These are phyloP conservation scores for Umimayanthus kanabou DNA, from an alignment of 92 coral and sea anemone species.

Conservation along the genomic window DNA sequence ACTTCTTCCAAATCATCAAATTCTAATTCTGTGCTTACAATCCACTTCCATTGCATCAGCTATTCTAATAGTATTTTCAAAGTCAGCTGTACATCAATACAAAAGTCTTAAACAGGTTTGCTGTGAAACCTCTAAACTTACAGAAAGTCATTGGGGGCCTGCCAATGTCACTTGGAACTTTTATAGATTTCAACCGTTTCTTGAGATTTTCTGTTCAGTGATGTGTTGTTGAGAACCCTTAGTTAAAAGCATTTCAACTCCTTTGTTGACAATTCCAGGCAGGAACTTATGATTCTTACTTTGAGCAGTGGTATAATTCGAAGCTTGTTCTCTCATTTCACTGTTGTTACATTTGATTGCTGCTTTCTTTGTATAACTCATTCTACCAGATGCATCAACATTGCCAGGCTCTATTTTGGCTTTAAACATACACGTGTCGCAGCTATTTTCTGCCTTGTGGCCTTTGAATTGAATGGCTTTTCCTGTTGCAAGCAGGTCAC, in stretches of 20 bases:
- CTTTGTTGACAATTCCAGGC: too few relatives aligned
- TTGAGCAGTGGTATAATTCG: too few relatives aligned
- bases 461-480: slow-evolving; percentile 39
- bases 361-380: slow-evolving; percentile 40
- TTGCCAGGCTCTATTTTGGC: slow-evolving; percentile 56
- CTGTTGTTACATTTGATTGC: slow-evolving; percentile 13
- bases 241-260: too few relatives aligned
- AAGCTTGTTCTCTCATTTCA: slow-evolving; percentile 19
- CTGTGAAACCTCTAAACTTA: slow-evolving; percentile 42
- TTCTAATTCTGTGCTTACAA: slow-evolving; percentile 30
- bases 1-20: slow-evolving; percentile 23
- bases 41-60: slow-evolving; percentile 44
- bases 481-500: slow-evolving; percentile 55
- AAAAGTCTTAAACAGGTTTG: slow-evolving; percentile 37
- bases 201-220: slow-evolving; percentile 16
- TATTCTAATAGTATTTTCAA: slow-evolving; percentile 41
- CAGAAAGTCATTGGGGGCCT: slow-evolving; percentile 47
- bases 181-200: slow-evolving; percentile 41
- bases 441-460: slow-evolving; percentile 32
- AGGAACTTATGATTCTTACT: too few relatives aligned
- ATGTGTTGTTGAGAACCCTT: too few relatives aligned
- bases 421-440: slow-evolving; percentile 47
- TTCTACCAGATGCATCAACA: slow-evolving; percentile 49
- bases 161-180: slow-evolving; percentile 54
- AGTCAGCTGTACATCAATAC: slow-evolving; percentile 18